These are phyloP conservation scores for Lacanobia wlatinum DNA, from an alignment of 2,888 invertebrate species.

Conservation along the genomic window DNA sequence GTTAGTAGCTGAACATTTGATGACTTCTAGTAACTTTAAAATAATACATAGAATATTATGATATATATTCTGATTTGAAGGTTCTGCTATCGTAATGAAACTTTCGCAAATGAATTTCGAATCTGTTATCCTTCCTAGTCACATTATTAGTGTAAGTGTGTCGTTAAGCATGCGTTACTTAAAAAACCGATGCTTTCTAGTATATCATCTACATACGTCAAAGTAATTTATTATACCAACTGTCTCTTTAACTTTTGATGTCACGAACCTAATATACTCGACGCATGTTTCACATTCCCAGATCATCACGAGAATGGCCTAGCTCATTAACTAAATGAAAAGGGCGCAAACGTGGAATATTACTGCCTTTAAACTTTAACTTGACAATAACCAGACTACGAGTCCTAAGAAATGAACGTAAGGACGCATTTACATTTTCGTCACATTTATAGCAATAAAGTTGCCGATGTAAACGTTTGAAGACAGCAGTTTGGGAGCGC, in stretches of 20 bases:
- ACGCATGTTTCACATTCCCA: constrained; percentile 27
- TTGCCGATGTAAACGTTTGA: constrained; percentile 79
- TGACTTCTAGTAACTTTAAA: constrained; percentile 21
- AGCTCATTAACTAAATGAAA: constrained; percentile 57
- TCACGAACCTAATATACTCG: constrained; percentile 18
- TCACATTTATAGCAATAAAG: constrained; percentile 85
- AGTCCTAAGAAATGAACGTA: constrained; percentile 72
- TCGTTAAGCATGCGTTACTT: neutral
- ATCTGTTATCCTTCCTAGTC: neutral
- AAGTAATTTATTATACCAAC: constrained; percentile 10
- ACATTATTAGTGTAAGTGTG: neutral
- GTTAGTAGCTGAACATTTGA: constrained; percentile 31
- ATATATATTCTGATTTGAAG: neutral
- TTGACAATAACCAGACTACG: constrained; percentile 73
- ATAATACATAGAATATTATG: neutral
- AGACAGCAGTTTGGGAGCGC: constrained; percentile 79
- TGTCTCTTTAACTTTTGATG: neutral
- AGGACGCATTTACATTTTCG: constrained; percentile 81
- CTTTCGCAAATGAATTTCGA: neutral
- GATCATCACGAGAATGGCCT: constrained; percentile 33
- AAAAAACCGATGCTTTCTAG: neutral
- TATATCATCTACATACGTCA: constrained; percentile 3
- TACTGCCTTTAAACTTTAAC: constrained; percentile 70
- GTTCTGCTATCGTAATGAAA: neutral
- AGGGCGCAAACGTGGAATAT: constrained; percentile 61